phyloP scores from a whole-genome alignment of 2,797 vertebrate genomes.

The Calcarius lapponicus region DNA sequence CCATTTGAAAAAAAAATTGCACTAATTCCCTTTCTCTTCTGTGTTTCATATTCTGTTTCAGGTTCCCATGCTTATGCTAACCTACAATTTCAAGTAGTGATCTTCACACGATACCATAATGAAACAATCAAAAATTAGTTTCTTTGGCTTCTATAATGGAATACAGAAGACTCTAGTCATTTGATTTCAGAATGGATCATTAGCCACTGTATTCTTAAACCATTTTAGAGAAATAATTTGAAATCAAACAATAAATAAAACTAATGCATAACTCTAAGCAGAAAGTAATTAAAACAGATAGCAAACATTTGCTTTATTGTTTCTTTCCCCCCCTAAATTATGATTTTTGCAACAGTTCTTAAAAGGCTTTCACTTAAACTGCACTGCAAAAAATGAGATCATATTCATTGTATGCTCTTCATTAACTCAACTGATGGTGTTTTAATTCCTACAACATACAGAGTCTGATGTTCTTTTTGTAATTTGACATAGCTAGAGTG shows the following conservation, averaged over 20 bases:
- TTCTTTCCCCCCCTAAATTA: slow-evolving; percentile 52
- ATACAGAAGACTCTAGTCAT: background rate
- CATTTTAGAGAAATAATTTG: background rate
- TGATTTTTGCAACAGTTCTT: slow-evolving; percentile 61
- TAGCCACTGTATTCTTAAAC: slow-evolving; percentile 36
- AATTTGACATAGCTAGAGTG: slow-evolving; percentile 64
- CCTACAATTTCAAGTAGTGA: background rate
- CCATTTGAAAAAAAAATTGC: background rate
- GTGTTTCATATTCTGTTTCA: background rate
- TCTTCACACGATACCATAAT: background rate
- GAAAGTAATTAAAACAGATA: slow-evolving; percentile 67
- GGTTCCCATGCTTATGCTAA: background rate
- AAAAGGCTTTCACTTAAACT: slow-evolving; percentile 60
- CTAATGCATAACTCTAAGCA: slow-evolving; percentile 61
- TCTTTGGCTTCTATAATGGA: slow-evolving; percentile 8
- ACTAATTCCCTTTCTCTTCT: background rate
- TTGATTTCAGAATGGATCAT: slow-evolving; percentile 37
- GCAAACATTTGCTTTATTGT: slow-evolving; percentile 61
- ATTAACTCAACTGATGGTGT: slow-evolving; percentile 75
- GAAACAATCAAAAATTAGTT: background rate
- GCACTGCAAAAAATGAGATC: slow-evolving; percentile 62
- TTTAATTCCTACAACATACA: slow-evolving; percentile 73
- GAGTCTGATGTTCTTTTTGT: slow-evolving; percentile 61
- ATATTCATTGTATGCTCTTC: slow-evolving; percentile 64
- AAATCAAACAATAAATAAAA: slow-evolving; percentile 57